Base-by-base conservation (phyloP, 2,888 invertebrate genomes). In the Craniophora ligustri region DNA sequence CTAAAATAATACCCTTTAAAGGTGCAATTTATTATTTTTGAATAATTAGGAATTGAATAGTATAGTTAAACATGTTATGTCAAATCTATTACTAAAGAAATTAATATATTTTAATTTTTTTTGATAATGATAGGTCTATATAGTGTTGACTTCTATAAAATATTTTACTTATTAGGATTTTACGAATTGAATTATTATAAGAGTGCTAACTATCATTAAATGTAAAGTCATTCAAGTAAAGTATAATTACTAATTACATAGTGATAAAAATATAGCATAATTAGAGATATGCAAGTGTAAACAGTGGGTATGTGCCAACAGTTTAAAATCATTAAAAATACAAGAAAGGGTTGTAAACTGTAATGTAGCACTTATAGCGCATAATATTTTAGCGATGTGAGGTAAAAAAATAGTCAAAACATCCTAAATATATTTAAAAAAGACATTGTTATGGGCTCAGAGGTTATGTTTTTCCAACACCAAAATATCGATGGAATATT, bases 401-500 rank as follows among this genome's bases (percentile, higher is more conserved):
- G 1, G 31, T 21, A 23, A 54, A 57, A 31, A 47, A 26, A 23
- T 32, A 13, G 4, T 14, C 3, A 31, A 40, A 49, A 47, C 38
- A 13, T n/a, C 16, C 28, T 19, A 32, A 39, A 54, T 63, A 39
- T 39, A 36, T 34, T 28, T 46, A 61, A 51, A 54, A 44, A 39
- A 54, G 45, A 56, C 34, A 47, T 69, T 73, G 63, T 73, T 66
- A 67, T 78, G 73, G 66, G 31, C 38, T 34, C 36, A 68, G 76
- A 92, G 92, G 92, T 92, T 92, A 92, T 87, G 81, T 84, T 83
- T 65, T 55, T 48, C 53, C 54, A 63, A 60, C 47, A 31, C 51
- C 28, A 51, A 5, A 76, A 80, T 76, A 59, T 70, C 36, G 59
- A 85, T 87, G 92, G 92, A 92, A 91, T 92, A 91, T 91, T 91